These are phyloP conservation scores for Tolmerus cingulatus DNA, from an alignment of 2,888 invertebrate species.

Conservation along the genomic window DNA sequence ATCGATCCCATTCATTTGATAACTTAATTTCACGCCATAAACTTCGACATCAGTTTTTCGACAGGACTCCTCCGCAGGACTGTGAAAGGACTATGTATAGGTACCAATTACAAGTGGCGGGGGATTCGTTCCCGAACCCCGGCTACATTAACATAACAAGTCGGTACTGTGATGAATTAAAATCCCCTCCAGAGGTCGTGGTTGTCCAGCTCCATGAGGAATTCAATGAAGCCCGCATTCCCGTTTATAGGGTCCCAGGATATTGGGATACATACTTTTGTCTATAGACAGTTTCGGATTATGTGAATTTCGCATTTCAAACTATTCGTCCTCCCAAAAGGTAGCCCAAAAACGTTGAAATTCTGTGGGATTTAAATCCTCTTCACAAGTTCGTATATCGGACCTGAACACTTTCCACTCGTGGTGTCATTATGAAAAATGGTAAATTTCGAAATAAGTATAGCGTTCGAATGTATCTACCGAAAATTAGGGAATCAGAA, in stretches of 20 bases:
- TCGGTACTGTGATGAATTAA: conserved; percentile 6
- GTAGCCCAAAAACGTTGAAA: neutral
- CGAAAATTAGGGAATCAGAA: neutral
- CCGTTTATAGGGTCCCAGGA: neutral
- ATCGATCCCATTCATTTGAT: neutral
- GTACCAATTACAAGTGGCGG: neutral
- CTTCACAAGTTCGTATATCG: neutral
- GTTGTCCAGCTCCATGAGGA: neutral
- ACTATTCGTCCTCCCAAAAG: neutral
- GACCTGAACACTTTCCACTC: neutral
- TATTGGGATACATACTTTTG: neutral
- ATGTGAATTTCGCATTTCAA: neutral
- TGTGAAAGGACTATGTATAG: neutral
- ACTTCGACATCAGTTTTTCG: neutral
- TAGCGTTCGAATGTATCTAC: neutral
- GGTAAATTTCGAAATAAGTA: neutral
- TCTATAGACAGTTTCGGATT: neutral
- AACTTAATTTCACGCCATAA: neutral
- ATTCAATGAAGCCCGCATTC: neutral
- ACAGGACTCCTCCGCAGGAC: neutral
- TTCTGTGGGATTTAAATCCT: neutral
- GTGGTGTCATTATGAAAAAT: neutral
- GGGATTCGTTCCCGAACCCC: neutral
- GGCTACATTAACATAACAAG: conserved; percentile 17
- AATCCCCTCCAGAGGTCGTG: neutral